Evolutionary conservation across 2,888 invertebrate genomes (phyloP).

Genomic region (Neocrepidodera transversa): DNA sequence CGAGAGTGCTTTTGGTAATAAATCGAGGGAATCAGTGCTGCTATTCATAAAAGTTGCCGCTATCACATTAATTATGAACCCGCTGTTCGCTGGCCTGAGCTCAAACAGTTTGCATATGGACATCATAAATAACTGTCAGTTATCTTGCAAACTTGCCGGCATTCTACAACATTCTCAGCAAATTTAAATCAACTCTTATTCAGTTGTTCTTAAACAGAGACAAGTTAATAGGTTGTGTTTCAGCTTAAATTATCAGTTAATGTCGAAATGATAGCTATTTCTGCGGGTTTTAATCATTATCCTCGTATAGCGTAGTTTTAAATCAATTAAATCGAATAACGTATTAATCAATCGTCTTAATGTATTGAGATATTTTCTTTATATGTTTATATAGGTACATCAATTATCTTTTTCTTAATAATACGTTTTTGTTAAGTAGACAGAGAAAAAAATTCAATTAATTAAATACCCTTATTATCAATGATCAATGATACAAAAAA

Average conservation of each 20-base stretch:
- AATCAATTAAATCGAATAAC: conserved; percentile 7
- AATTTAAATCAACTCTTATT: conserved; percentile 52
- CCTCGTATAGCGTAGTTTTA: not conserved
- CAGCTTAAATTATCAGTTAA: conserved; percentile 29
- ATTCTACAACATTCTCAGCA: conserved; percentile 55
- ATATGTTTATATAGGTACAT: no score
- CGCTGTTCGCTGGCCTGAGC: conserved; percentile 52
- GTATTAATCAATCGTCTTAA: conserved; percentile 1
- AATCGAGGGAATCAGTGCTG: conserved; percentile 59
- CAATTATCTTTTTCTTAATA: not conserved
- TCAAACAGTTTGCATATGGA: conserved; percentile 58
- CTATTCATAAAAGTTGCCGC: conserved; percentile 61
- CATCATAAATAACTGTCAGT: conserved; percentile 59
- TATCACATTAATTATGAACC: conserved; percentile 60
- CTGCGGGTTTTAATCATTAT: conserved; percentile 9
- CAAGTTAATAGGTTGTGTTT: conserved; percentile 51
- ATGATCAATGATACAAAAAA: no score
- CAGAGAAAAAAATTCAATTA: no score
- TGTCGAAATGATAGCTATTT: conserved; percentile 25
- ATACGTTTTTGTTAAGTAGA: no score
- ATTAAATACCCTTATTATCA: no score
- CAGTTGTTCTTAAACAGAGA: conserved; percentile 44
- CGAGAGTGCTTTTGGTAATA: conserved; percentile 59
- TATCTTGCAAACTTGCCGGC: conserved; percentile 52
- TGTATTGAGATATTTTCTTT: not conserved